Evolutionary conservation across 1,140 invertebrate species (phyloP).

Genomic region (Ylistrum balloti): DNA sequence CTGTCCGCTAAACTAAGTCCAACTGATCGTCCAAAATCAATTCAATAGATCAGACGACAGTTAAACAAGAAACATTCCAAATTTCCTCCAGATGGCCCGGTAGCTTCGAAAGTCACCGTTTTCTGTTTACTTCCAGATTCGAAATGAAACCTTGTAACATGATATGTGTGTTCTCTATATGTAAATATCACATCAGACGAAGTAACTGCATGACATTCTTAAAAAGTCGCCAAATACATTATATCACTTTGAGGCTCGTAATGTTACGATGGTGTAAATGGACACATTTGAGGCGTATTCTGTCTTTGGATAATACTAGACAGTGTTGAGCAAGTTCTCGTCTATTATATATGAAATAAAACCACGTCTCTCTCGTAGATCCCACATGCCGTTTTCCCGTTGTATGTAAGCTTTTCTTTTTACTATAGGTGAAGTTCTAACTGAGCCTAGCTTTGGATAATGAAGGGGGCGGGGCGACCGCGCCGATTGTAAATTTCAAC

Average conservation of each 20-base stretch:
- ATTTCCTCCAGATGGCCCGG: background rate
- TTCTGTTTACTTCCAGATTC: background rate
- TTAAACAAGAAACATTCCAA: background rate
- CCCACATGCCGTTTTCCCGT: conserved; percentile 35
- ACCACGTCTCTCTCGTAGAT: background rate
- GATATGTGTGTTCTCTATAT: background rate
- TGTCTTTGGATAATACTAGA: background rate
- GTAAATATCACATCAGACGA: conserved; percentile 3
- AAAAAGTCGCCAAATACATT: conserved; percentile 4
- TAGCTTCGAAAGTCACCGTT: no score
- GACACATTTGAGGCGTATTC: conserved; percentile 25
- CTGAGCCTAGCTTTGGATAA: conserved; percentile 7
- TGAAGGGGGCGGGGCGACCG: conserved; percentile 25
- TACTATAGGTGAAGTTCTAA: conserved; percentile 29
- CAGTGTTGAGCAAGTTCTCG: background rate
- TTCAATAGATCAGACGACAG: background rate
- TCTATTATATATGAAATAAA: conserved; percentile 24
- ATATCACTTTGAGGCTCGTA: background rate
- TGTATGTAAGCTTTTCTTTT: conserved; percentile 17
- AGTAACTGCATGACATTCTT: background rate
- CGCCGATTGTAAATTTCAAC: conserved; percentile 33
- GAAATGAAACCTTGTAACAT: background rate
- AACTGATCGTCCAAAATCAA: background rate
- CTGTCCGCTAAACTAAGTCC: background rate
- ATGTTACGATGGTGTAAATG: conserved; percentile 26